A percentile compares a stretch with the other conserved stretches of the same genome.
Conservation (phyloP, 2,113 vertebrate species). For the Motacilla tschutschensis region DNA sequence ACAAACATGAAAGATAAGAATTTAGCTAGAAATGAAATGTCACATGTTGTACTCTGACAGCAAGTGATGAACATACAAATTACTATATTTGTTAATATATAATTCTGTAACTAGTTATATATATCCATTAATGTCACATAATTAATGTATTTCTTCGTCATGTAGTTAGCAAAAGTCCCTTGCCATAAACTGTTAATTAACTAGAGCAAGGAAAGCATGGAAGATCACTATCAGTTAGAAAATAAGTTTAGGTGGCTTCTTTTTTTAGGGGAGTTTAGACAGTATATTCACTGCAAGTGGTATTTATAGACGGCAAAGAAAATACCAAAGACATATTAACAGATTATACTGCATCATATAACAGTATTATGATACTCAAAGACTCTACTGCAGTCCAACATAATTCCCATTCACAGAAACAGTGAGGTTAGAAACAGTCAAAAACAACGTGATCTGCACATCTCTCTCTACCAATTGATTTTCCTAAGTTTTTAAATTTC, state of each 20-base stretch:
- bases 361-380: background rate
- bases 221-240: background rate
- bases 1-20: background rate
- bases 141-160: background rate
- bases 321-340: background rate
- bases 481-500: background rate
- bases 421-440: background rate
- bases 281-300: background rate
- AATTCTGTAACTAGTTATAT: background rate
- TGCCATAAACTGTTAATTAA: background rate
- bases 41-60: background rate
- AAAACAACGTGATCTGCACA: background rate
- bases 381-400: background rate
- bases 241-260: background rate
- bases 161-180: background rate
- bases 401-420: background rate
- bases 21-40: background rate
- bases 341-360: background rate
- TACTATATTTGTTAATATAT: background rate
- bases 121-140: background rate
- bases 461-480: background rate
- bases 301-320: background rate
- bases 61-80: background rate
- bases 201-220: background rate
- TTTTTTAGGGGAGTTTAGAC: background rate